Evolutionary conservation across 2,797 vertebrate genomes (phyloP).

Genomic region (Chelon auratus): DNA sequence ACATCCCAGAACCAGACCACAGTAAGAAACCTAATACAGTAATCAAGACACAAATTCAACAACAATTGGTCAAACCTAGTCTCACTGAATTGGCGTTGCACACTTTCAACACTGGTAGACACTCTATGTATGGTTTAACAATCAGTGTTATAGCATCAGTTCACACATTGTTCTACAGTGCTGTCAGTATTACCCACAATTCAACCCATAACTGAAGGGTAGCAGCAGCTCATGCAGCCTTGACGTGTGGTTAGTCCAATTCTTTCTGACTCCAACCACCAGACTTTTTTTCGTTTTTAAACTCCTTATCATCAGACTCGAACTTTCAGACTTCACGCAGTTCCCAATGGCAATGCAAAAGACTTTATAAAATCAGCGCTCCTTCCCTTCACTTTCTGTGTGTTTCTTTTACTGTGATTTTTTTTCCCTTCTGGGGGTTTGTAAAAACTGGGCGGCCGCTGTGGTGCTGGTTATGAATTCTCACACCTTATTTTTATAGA

Average conservation of each 20-base stretch:
- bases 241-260: too few species aligned
- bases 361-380: background rate
- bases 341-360: background rate
- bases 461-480: slow-evolving; percentile 30
- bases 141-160: too few species aligned
- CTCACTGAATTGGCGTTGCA: background rate
- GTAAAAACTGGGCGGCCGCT: background rate
- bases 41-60: slow-evolving; percentile 1
- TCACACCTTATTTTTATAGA: slow-evolving; percentile 43
- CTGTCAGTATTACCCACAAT: too few species aligned
- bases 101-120: background rate
- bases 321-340: background rate
- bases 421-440: slow-evolving; percentile 5
- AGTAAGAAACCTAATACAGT: slow-evolving; percentile 69
- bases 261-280: too few species aligned
- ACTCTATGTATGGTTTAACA: background rate
- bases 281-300: background rate
- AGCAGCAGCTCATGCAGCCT: too few species aligned
- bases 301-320: background rate
- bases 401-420: background rate
- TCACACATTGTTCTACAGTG: too few species aligned
- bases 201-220: too few species aligned
- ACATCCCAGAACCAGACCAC: slow-evolving; percentile 78
- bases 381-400: background rate
- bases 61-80: background rate